Percentiles rank a stretch among this genome's conserved stretches.
Evolutionary conservation across 2,888 invertebrate genomes (phyloP).

Genomic region (Callimorpha dominula): DNA sequence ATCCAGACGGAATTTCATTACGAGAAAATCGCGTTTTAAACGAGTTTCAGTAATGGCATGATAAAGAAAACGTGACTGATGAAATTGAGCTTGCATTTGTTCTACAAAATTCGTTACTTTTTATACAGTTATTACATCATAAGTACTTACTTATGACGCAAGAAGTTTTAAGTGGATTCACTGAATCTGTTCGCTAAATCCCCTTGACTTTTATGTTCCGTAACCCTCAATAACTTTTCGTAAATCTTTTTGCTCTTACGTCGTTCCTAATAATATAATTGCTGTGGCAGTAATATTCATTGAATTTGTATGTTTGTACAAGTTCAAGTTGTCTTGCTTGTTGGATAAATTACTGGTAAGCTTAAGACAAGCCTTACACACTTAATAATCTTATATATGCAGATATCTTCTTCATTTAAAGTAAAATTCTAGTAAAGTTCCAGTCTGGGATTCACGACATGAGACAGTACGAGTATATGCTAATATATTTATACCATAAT

Average conservation of each 20-base stretch:
- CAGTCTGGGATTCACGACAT: no score
- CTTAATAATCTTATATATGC: no score
- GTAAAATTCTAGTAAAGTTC: no score
- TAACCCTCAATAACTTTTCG: background rate
- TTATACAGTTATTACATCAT: constrained; percentile 16
- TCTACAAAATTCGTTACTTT: constrained; percentile 29
- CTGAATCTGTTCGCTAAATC: constrained; percentile 18
- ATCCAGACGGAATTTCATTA: constrained; percentile 69
- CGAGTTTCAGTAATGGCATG: constrained; percentile 49
- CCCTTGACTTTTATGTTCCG: constrained; percentile 5
- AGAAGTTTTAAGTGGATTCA: constrained; percentile 39
- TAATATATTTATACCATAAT: no score
- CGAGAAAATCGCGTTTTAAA: constrained; percentile 61
- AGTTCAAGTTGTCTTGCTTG: no score
- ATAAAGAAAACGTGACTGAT: constrained; percentile 52
- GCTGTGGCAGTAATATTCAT: no score
- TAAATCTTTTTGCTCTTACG: no score
- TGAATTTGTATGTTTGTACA: background rate
- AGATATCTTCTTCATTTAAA: no score
- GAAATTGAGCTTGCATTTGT: constrained; percentile 45
- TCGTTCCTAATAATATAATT: no score
- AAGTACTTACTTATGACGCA: constrained; percentile 18
- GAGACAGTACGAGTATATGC: no score
- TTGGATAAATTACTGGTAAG: no score
- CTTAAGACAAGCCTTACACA: no score